These are phyloP conservation scores for Scelioninae gen. 2 DNA, from an alignment of 2,888 invertebrate genomes.

Conservation along the genomic window DNA sequence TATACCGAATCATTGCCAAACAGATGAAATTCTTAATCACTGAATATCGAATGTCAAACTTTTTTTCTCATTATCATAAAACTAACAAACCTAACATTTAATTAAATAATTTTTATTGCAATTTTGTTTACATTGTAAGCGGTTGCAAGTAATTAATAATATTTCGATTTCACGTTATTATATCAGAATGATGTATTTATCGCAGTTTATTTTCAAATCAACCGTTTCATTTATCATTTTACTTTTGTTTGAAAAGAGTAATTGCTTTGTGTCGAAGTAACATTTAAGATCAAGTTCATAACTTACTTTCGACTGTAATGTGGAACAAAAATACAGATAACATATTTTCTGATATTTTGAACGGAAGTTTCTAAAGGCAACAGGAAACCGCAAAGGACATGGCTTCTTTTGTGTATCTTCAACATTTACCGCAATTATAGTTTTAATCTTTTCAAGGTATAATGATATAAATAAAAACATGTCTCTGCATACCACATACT, in stretches of 20 bases:
- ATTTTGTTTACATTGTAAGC: too few relatives aligned
- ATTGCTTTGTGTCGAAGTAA: slow-evolving; percentile 42
- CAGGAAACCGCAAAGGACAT: slow-evolving; percentile 55
- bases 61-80: too few relatives aligned
- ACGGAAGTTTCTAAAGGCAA: slow-evolving; percentile 47
- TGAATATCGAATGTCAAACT: too few relatives aligned
- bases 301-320: slow-evolving; percentile 31
- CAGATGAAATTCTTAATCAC: too few relatives aligned
- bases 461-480: slow-evolving; percentile 41
- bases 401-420: slow-evolving; percentile 42
- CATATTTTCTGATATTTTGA: slow-evolving; percentile 45
- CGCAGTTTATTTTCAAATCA: too few relatives aligned
- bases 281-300: slow-evolving; percentile 49
- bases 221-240: too few relatives aligned
- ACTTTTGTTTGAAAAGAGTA: slow-evolving; percentile 44
- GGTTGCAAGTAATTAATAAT: too few relatives aligned
- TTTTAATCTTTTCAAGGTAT: slow-evolving; percentile 45
- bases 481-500: slow-evolving; percentile 3
- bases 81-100: too few relatives aligned
- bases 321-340: slow-evolving; percentile 46
- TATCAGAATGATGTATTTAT: too few relatives aligned
- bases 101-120: too few relatives aligned
- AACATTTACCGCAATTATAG: slow-evolving; percentile 43
- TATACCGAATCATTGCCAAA: too few relatives aligned
- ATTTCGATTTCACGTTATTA: too few relatives aligned